These are phyloP conservation scores for Lordiphosa fenestrarum DNA, from an alignment of 2,888 invertebrate species.

Conservation along the genomic window DNA sequence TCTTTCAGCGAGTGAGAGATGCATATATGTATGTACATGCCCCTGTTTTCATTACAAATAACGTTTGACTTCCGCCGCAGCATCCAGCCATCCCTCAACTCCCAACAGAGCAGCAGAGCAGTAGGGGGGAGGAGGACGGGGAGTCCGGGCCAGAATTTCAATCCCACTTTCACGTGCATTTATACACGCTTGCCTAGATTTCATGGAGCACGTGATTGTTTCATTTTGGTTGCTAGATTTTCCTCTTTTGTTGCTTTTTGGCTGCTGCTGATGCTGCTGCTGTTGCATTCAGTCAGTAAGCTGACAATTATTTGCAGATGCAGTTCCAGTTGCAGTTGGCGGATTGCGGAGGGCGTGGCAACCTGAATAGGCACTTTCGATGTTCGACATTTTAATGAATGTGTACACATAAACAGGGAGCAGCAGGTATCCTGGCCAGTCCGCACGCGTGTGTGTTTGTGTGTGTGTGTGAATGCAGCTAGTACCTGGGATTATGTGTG, in stretches of 20 bases:
- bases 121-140: slow-evolving; percentile 3
- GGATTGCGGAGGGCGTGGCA: slow-evolving; percentile 59
- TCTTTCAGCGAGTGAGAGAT: slow-evolving; percentile 8
- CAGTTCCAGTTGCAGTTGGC: slow-evolving; percentile 34
- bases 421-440: slow-evolving; percentile 9
- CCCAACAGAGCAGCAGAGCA: neutral
- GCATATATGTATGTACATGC: slow-evolving; percentile 56
- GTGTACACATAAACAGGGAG: slow-evolving; percentile 71
- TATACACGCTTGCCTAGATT: slow-evolving; percentile 72
- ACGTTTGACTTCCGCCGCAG: slow-evolving; percentile 74
- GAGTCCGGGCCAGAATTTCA: slow-evolving; percentile 32
- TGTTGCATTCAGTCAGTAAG: slow-evolving; percentile 55
- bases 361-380: slow-evolving; percentile 75
- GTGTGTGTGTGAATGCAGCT: slow-evolving; percentile 6
- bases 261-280: slow-evolving; percentile 20
- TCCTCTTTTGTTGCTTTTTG: slow-evolving; percentile 18
- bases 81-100: slow-evolving; percentile 19
- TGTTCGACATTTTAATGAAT: slow-evolving; percentile 74
- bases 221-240: slow-evolving; percentile 67
- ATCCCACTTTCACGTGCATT: slow-evolving; percentile 72
- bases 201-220: slow-evolving; percentile 75
- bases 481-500: slow-evolving; percentile 52
- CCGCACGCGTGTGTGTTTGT: neutral
- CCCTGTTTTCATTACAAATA: slow-evolving; percentile 76
- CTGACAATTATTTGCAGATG: slow-evolving; percentile 77